Percentiles rank a stretch among this genome's conserved stretches.
Conservation (phyloP, 2,113 vertebrate species). For the Peromyscus californicus region DNA sequence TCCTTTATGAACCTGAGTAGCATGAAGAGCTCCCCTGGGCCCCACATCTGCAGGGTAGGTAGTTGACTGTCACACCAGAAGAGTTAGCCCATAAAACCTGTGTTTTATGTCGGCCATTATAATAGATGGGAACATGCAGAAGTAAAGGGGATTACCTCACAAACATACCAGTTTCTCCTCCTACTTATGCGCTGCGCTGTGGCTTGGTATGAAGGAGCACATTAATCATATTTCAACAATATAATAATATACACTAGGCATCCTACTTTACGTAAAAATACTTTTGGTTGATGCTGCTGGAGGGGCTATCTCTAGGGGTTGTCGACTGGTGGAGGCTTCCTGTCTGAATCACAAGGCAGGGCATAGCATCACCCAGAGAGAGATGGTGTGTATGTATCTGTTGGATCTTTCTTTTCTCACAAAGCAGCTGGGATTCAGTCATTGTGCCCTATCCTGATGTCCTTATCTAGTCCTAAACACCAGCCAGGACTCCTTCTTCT, state of each 20-base stretch:
- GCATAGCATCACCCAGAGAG: not conserved
- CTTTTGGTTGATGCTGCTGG: not conserved
- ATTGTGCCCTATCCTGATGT: not conserved
- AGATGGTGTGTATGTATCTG: not conserved
- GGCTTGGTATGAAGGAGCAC: not conserved
- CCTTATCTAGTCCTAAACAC: not conserved
- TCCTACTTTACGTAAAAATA: not conserved
- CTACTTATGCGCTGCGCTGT: not conserved
- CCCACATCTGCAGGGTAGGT: not conserved
- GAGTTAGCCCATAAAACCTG: not conserved
- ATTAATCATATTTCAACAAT: not conserved
- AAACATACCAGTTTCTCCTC: not conserved
- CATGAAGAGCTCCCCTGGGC: not conserved
- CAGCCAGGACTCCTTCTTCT: not conserved
- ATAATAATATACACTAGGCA: not conserved
- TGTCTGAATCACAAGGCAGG: not conserved
- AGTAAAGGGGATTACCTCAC: not conserved
- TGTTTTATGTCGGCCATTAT: not conserved
- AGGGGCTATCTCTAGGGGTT: not conserved
- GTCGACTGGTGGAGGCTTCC: not conserved
- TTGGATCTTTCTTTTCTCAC: not conserved
- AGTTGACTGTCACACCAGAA: not conserved
- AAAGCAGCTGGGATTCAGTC: no score
- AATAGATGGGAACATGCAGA: not conserved
- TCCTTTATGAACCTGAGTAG: not conserved